Conservation (phyloP, 2,113 vertebrate species). For the Galbula dea region DNA sequence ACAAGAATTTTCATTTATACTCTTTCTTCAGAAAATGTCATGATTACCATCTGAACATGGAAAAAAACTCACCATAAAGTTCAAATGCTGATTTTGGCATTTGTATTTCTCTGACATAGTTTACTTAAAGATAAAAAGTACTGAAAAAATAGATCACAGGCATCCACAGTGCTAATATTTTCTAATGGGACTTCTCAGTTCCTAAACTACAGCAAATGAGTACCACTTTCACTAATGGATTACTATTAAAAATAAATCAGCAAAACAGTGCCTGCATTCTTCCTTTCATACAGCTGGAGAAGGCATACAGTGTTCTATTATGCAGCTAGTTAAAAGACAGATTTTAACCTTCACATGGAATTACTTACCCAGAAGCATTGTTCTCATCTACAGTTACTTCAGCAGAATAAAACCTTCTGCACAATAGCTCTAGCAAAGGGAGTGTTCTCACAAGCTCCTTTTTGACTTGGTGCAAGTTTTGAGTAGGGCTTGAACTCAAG, state of each 20-base stretch:
- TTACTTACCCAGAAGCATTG: constrained; percentile 81
- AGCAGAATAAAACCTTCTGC: constrained; percentile 37
- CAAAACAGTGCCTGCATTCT: not conserved
- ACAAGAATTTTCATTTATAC: not conserved
- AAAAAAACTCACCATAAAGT: not conserved
- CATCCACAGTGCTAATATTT: not conserved
- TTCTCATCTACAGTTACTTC: constrained; percentile 48
- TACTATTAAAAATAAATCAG: constrained; percentile 36
- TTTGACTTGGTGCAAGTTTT: constrained; percentile 40
- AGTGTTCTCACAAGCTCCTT: not conserved
- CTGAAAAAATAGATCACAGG: not conserved
- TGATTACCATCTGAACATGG: not conserved
- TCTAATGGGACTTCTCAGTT: not conserved
- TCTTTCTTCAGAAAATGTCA: constrained; percentile 39
- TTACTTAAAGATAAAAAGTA: constrained; percentile 9
- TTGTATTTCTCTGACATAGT: not conserved
- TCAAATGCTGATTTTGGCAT: constrained; percentile 22
- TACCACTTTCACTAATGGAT: not conserved
- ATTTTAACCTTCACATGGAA: constrained; percentile 26
- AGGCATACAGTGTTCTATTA: not conserved
- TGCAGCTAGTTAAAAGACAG: constrained; percentile 1
- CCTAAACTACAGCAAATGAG: not conserved
- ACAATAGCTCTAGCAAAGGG: constrained; percentile 17
- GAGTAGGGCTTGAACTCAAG: constrained; percentile 4
- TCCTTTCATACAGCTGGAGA: not conserved